These are phyloP conservation scores for Nyctereutes procyonoides DNA, from an alignment of 2,113 vertebrate genomes.

Conservation along the genomic window DNA sequence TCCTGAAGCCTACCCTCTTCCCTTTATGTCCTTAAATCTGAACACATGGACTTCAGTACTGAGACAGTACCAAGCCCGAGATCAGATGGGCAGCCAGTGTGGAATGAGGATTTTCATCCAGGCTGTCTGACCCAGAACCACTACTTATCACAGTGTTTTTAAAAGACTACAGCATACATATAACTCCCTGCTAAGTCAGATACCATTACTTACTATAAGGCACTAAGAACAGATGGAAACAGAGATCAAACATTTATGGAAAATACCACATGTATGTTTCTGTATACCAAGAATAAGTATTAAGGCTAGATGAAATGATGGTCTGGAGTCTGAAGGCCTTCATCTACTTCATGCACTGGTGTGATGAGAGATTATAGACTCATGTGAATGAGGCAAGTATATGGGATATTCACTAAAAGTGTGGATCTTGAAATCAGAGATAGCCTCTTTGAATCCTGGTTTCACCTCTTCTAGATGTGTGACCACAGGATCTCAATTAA, in stretches of 20 bases:
- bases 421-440: neutral
- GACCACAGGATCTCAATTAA: neutral
- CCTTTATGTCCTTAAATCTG: neutral
- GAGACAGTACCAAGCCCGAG: neutral
- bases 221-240: neutral
- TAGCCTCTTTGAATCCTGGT: neutral
- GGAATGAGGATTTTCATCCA: neutral
- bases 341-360: no score
- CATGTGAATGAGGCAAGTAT: neutral
- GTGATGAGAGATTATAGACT: neutral
- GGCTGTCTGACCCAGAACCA: neutral
- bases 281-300: neutral
- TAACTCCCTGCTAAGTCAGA: neutral
- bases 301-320: neutral
- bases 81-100: neutral
- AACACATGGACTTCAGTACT: neutral
- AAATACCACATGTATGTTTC: neutral
- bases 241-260: neutral
- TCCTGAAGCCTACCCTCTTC: neutral
- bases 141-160: neutral
- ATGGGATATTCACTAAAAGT: neutral
- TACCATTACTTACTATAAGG: neutral
- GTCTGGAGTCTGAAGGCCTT: neutral
- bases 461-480: neutral
- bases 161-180: neutral